Evolutionary conservation across 2,113 vertebrate genomes (phyloP), one percentile per base, ranked within the genome.

Genomic region (Leptocoma aspasia): DNA sequence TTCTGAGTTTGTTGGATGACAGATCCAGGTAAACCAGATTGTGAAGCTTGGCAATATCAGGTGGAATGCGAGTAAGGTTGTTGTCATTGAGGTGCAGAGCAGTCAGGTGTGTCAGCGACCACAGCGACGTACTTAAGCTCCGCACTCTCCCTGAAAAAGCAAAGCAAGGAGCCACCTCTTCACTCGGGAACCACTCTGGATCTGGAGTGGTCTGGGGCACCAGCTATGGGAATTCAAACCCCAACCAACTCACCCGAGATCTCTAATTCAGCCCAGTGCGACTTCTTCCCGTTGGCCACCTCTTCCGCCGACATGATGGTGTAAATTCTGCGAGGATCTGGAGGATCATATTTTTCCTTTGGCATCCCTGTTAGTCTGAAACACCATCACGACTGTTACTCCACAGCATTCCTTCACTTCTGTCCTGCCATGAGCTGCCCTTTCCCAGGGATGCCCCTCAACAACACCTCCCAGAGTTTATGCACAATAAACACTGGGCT

Each of bases 331-430:
- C 99, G 99, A 97, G 99, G 99, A 98, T 99, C 99, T 94, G 99
- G 99, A 97, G 99, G 99, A 97, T 99, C 99, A 99, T 99, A 99
- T 99, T 99, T 99, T 99, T 99, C 99, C 98, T 99, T 99, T 99
- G 99, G 99, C 99, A 99, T 99, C 98, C 99, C 99, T 99, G 98
- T 99, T 98, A 99, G 98, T 99, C 99, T 99, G 96, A 84, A 96
- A 95, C 22, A 92, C 8, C 39, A 84, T 23, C 33, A 66, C 39
- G 72, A 59, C 78, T 76, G n/a, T 78, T 91, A 97, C 64, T 44
- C 0, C 2, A n/a, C 53, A 53, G 35, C 19, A 5, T 9, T 37
- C 30, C 53, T 49, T 78, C 2, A 1, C 37, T 54, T 57, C 53
- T 5, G 16, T 23, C 57, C 82, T 1, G 0, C 77, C 73, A 12